Evolutionary conservation across 2,888 invertebrate genomes (phyloP).

Genomic region (Tachina grossa): DNA sequence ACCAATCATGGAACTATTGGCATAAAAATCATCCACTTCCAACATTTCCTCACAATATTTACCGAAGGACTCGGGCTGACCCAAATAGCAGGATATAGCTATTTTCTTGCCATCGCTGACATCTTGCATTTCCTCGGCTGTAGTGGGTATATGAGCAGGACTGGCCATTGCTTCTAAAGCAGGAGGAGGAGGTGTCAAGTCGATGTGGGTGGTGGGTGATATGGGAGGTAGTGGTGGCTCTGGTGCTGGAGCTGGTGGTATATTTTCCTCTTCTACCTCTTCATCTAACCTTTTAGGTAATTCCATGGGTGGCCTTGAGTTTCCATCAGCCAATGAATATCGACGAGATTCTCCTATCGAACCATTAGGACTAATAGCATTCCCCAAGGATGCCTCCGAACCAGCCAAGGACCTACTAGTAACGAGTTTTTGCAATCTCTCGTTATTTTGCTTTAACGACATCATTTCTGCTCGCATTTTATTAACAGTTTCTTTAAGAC

Average conservation of each 20-base stretch:
- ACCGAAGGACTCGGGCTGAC: conserved; percentile 90
- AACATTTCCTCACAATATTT: conserved; percentile 87
- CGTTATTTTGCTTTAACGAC: conserved; percentile 97
- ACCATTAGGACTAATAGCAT: conserved; percentile 82
- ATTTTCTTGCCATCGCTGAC: conserved; percentile 93
- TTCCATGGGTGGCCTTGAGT: conserved; percentile 82
- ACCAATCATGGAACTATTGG: conserved; percentile 82
- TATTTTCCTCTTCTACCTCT: conserved; percentile 82
- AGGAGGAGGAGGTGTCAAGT: conserved; percentile 82
- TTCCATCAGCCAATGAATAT: conserved; percentile 85
- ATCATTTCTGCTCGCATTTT: conserved; percentile 98
- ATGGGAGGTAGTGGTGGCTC: conserved; percentile 82
- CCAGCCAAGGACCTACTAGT: conserved; percentile 86
- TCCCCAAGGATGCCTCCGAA: conserved; percentile 85
- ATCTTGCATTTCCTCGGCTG: conserved; percentile 86
- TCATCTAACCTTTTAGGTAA: conserved; percentile 81
- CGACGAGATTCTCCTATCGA: conserved; percentile 84
- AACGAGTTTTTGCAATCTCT: conserved; percentile 94
- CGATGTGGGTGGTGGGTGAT: conserved; percentile 82
- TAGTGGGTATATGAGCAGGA: conserved; percentile 80
- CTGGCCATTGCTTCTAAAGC: conserved; percentile 80
- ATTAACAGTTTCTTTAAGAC: conserved; percentile 97
- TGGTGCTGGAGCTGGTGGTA: conserved; percentile 81
- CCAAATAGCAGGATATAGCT: conserved; percentile 93
- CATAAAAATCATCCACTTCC: conserved; percentile 86